Percentiles rank a stretch among this genome's conserved stretches.
These are phyloP conservation scores for Xiphophorus maculatus DNA, from an alignment of 2,113 vertebrate species.

Conservation along the genomic window DNA sequence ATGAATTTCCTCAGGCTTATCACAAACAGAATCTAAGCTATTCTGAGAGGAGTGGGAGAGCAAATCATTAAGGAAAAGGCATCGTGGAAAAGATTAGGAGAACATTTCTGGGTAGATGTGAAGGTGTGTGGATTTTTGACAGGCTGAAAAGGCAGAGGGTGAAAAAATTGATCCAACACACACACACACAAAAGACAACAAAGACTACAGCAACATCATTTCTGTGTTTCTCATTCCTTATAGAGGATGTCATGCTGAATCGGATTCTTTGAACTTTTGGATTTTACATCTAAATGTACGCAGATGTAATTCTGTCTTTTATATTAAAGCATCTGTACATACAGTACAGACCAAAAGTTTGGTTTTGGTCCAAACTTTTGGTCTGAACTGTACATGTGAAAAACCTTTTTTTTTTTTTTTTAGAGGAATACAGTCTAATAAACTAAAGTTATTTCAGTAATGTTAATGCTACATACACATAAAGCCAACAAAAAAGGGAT, in stretches of 20 bases:
- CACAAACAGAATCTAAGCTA: background rate
- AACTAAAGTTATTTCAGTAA: background rate
- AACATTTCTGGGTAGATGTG: background rate
- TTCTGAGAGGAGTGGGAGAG: background rate
- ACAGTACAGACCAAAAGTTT: too few species aligned
- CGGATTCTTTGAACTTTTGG: background rate
- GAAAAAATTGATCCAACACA: constrained; percentile 49
- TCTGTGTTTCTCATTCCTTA: background rate
- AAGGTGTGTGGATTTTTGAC: constrained; percentile 7
- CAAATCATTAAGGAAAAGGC: background rate
- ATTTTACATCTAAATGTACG: background rate
- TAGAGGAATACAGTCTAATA: background rate
- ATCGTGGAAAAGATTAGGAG: background rate
- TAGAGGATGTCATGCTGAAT: background rate
- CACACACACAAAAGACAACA: constrained; percentile 58
- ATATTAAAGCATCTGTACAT: background rate
- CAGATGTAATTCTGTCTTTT: background rate
- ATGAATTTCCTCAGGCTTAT: background rate
- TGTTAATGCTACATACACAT: background rate
- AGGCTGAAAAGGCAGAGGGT: constrained; percentile 25
- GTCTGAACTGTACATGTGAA: background rate
- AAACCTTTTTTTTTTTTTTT: background rate
- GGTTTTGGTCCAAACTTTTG: too few species aligned
- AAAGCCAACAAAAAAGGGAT: background rate
- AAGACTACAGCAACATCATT: background rate